phyloP scores from a whole-genome alignment of 2,888 invertebrate species.

The Brenthis hecate region DNA sequence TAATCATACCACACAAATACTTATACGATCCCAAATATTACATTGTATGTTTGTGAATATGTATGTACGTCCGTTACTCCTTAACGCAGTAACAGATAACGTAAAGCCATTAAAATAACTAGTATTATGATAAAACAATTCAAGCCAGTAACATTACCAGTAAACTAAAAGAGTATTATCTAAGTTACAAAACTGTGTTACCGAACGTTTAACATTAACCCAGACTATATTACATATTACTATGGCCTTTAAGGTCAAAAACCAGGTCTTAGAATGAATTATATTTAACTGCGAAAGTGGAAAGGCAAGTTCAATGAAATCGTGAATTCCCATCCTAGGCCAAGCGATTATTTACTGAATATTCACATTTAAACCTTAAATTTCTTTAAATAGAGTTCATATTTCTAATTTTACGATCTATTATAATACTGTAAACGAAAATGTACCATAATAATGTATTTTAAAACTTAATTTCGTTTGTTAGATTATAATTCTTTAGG shows the following conservation, averaged over 20 bases:
- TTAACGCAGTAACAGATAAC: no score
- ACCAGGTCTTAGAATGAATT: constrained; percentile 34
- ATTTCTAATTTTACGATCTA: neutral
- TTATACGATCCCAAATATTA: no score
- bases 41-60: no score
- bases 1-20: no score
- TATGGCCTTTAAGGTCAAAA: constrained; percentile 32
- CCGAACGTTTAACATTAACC: neutral
- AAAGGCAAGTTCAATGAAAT: constrained; percentile 51
- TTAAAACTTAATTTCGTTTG: constrained; percentile 7
- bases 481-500: constrained; percentile 20
- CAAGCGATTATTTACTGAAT: constrained; percentile 25
- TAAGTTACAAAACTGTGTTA: neutral
- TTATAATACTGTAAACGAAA: neutral
- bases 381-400: neutral
- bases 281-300: constrained; percentile 44
- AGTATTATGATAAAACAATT: no score
- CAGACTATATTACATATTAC: constrained; percentile 5
- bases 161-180: no score
- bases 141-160: no score
- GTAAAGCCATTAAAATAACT: no score
- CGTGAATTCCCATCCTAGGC: constrained; percentile 45
- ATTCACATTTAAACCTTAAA: constrained; percentile 17
- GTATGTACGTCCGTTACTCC: no score
- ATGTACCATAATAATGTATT: neutral